Evolutionary conservation across 2,888 invertebrate species (phyloP).

Genomic region (Euzophera pinguis): DNA sequence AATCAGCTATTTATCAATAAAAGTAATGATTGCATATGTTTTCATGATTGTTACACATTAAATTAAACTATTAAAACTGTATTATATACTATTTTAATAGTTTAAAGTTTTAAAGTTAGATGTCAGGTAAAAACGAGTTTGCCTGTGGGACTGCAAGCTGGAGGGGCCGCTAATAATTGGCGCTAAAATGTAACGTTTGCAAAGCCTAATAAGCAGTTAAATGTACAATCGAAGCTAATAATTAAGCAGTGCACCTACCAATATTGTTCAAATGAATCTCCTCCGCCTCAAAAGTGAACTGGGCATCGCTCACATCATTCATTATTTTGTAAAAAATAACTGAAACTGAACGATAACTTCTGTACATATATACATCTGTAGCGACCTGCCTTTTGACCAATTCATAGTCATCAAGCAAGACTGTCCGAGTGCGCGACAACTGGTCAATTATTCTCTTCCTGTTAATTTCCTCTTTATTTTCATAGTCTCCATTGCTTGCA

Average conservation of each 20-base stretch:
- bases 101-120: too few species aligned
- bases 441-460: constrained; percentile 63
- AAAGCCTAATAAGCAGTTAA: too few species aligned
- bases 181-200: not conserved
- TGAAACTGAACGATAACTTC: constrained; percentile 69
- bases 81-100: too few species aligned
- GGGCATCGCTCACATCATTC: constrained; percentile 64
- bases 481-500: constrained; percentile 52
- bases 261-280: constrained; percentile 73
- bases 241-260: constrained; percentile 48
- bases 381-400: constrained; percentile 68
- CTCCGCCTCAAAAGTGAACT: constrained; percentile 71
- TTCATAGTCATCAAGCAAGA: constrained; percentile 60
- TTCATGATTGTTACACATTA: too few species aligned
- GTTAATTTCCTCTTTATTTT: constrained; percentile 53
- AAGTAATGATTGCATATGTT: too few species aligned
- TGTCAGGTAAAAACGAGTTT: too few species aligned
- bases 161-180: too few species aligned
- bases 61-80: too few species aligned
- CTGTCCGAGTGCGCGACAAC: constrained; percentile 60
- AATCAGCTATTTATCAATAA: too few species aligned
- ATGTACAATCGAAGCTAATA: not conserved
- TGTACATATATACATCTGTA: constrained; percentile 69
- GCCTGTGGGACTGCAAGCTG: too few species aligned
- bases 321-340: constrained; percentile 64